Conservation (phyloP, 1,140 invertebrate species). For the Pachypeltis micranthus region DNA sequence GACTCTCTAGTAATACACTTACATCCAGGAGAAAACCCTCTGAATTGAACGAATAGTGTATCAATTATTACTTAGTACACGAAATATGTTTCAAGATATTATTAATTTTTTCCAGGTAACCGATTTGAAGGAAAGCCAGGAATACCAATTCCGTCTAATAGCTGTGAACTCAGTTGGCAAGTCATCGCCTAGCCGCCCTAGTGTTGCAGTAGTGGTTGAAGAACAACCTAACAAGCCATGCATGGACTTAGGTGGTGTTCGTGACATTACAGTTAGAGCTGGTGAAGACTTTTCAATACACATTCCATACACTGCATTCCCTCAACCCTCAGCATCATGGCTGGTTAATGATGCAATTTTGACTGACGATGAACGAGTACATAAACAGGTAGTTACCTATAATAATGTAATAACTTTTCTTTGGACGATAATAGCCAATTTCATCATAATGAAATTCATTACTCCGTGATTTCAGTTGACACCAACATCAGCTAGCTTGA, state of each 20-base stretch:
- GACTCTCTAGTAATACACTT: too few species aligned
- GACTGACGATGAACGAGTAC: constrained; percentile 61
- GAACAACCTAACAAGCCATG: constrained; percentile 94
- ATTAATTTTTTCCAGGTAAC: constrained; percentile 42
- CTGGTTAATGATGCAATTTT: constrained; percentile 73
- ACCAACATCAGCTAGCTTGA: constrained; percentile 76
- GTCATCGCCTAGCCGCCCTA: constrained; percentile 84
- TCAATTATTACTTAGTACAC: background rate
- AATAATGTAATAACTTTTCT: background rate
- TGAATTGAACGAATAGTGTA: too few species aligned
- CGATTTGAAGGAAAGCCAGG: constrained; percentile 81
- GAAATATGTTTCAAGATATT: too few species aligned
- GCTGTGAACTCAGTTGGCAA: constrained; percentile 92
- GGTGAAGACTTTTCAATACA: constrained; percentile 95
- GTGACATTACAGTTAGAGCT: constrained; percentile 91
- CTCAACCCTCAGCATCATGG: constrained; percentile 88
- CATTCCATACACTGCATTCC: constrained; percentile 88
- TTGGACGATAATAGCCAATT: background rate
- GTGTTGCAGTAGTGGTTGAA: constrained; percentile 69
- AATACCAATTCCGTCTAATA: constrained; percentile 90
- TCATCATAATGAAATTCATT: background rate
- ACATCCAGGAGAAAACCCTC: too few species aligned
- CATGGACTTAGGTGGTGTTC: constrained; percentile 81
- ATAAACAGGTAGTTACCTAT: constrained; percentile 47
- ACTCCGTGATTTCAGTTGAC: constrained; percentile 42